Conservation (phyloP, 2,797 vertebrate genomes). For the Falco peregrinus region DNA sequence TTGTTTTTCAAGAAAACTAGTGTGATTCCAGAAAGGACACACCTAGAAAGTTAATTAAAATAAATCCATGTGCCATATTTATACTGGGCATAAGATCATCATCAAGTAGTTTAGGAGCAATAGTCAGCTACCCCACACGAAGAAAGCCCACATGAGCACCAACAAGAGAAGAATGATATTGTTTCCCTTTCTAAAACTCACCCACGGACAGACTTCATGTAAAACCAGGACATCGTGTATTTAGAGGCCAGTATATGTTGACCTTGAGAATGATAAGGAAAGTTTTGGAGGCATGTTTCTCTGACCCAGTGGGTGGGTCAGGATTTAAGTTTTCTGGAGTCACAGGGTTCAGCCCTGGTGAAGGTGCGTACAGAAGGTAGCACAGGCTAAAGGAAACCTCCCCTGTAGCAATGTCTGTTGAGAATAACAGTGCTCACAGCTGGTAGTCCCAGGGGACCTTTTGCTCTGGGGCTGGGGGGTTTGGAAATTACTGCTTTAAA, state of each 20-base stretch:
- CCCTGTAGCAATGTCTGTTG: not conserved
- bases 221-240: not conserved
- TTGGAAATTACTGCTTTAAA: not conserved
- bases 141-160: not conserved
- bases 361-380: not conserved
- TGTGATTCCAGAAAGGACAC: not conserved
- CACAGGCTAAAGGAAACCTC: not conserved
- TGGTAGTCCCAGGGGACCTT: not conserved
- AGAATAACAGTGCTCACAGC: fast-evolving
- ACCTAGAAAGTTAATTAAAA: not conserved
- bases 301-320: not conserved
- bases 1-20: not conserved
- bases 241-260: not conserved
- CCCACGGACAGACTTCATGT: not conserved
- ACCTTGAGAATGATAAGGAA: not conserved
- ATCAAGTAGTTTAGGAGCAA: not conserved
- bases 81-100: not conserved
- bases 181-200: not conserved
- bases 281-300: not conserved
- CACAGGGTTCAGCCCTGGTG: not conserved
- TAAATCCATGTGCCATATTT: not conserved
- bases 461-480: not conserved
- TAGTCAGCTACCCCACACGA: not conserved
- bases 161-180: not conserved
- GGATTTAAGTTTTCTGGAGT: not conserved